Evolutionary conservation across 2,797 vertebrate species (phyloP).

Genomic region (Channallabes apus): DNA sequence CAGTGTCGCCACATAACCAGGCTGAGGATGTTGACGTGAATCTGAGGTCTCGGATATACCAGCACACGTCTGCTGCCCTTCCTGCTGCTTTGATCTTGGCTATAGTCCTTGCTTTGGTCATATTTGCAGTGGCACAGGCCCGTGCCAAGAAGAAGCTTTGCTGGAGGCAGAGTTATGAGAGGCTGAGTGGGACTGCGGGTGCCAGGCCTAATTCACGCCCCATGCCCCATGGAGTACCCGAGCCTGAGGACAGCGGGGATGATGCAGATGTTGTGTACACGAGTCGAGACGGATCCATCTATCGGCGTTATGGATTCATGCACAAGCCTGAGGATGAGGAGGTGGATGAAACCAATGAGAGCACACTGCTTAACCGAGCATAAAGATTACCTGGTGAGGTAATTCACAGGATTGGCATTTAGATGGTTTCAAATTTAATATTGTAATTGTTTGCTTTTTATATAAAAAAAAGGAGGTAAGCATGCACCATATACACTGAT

Average conservation of each 20-base stretch:
- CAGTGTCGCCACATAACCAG: constrained; percentile 52
- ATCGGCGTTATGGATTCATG: constrained; percentile 70
- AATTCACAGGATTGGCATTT: not conserved
- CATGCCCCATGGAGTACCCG: constrained; percentile 73
- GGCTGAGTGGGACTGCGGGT: constrained; percentile 69
- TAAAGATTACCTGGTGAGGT: constrained; percentile 46
- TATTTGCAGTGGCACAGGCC: constrained; percentile 68
- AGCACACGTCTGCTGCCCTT: constrained; percentile 65
- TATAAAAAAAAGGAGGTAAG: not conserved
- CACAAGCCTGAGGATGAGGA: constrained; percentile 62
- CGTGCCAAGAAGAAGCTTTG: constrained; percentile 73
- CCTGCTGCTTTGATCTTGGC: constrained; percentile 67
- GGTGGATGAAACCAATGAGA: constrained; percentile 62
- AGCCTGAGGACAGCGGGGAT: constrained; percentile 71
- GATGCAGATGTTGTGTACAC: constrained; percentile 82
- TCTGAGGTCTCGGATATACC: constrained; percentile 53
- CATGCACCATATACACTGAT: not conserved
- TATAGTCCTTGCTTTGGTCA: constrained; percentile 55
- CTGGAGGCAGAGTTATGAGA: constrained; percentile 79
- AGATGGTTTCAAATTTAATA: not conserved
- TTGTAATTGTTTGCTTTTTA: not conserved
- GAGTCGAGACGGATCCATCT: constrained; percentile 71
- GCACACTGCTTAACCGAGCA: constrained; percentile 59
- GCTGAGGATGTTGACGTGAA: constrained; percentile 51
- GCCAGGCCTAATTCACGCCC: constrained; percentile 39